phyloP scores from a whole-genome alignment of 2,797 vertebrate species.

The Melanotaenia maccullochi region DNA sequence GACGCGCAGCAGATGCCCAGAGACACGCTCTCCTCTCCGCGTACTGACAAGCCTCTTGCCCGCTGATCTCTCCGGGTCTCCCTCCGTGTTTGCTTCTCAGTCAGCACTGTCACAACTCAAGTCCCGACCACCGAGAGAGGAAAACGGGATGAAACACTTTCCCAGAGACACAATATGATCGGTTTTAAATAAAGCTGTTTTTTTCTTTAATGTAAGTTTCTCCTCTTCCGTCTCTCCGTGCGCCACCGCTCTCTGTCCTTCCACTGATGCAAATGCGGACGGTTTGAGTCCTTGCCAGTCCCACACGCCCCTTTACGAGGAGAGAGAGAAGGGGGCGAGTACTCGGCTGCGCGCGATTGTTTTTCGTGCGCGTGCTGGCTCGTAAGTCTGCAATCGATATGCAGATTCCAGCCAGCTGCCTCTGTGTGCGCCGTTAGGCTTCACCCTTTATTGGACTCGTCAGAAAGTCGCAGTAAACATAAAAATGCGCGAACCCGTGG shows the following conservation, averaged over 20 bases:
- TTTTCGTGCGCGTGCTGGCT: slow-evolving; percentile 13
- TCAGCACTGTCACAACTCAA: slow-evolving; percentile 39
- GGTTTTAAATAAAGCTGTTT: slow-evolving; percentile 43
- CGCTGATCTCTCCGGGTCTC: slow-evolving; percentile 43
- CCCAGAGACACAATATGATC: too few relatives aligned
- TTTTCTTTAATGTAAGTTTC: slow-evolving; percentile 55
- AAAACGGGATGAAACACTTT: slow-evolving; percentile 11
- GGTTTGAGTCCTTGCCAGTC: slow-evolving; percentile 65
- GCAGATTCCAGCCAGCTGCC: slow-evolving; percentile 59
- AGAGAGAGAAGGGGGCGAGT: slow-evolving; percentile 32
- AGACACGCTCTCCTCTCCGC: slow-evolving; percentile 50
- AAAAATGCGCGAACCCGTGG: neutral
- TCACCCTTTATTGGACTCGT: slow-evolving; percentile 30
- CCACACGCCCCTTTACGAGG: slow-evolving; percentile 73
- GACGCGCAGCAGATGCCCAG: slow-evolving; percentile 60
- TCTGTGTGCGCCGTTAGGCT: slow-evolving; percentile 6
- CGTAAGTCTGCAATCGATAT: slow-evolving; percentile 50
- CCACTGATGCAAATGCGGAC: slow-evolving; percentile 58
- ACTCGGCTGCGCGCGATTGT: slow-evolving; percentile 31
- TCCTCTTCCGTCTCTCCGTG: slow-evolving; percentile 36
- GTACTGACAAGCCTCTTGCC: slow-evolving; percentile 35
- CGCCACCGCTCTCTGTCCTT: slow-evolving; percentile 54
- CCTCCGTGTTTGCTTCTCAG: slow-evolving; percentile 23
- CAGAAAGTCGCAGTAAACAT: slow-evolving; percentile 37
- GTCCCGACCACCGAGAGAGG: slow-evolving; percentile 17